Conservation (phyloP, 2,888 invertebrate genomes). For the Chalcosyrphus nemorum region DNA sequence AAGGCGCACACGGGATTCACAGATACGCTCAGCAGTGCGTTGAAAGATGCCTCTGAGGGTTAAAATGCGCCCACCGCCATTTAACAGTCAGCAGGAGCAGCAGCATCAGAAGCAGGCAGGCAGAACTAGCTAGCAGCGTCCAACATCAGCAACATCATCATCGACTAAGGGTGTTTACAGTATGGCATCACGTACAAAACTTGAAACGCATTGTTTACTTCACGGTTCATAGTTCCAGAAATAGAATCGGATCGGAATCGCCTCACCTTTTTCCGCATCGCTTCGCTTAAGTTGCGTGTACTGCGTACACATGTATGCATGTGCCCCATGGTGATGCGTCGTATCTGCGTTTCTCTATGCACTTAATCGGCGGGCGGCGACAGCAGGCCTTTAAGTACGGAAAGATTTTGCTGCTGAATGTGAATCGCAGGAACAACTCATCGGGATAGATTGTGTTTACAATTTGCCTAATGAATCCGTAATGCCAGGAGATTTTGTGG, state of each 20-base stretch:
- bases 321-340: conserved; percentile 17
- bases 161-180: conserved; percentile 12
- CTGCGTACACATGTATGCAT: too few species aligned
- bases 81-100: conserved; percentile 22
- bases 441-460: conserved; percentile 46
- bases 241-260: conserved; percentile 61
- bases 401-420: conserved; percentile 28
- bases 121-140: neutral
- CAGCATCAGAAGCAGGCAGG: neutral
- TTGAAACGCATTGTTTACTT: conserved; percentile 67
- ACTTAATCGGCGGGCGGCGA: conserved; percentile 23
- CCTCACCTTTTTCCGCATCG: conserved; percentile 67
- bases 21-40: conserved; percentile 31
- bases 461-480: conserved; percentile 59
- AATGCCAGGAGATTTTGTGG: conserved; percentile 32
- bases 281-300: conserved; percentile 35
- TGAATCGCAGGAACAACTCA: conserved; percentile 22
- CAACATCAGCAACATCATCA: conserved; percentile 4
- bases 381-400: too few species aligned
- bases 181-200: conserved; percentile 37
- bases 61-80: conserved; percentile 29
- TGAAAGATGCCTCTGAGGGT: conserved; percentile 63
- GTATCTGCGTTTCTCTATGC: conserved; percentile 7
- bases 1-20: conserved; percentile 32
- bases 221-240: conserved; percentile 68